phyloP scores from a whole-genome alignment of 2,113 vertebrate species.

The Amia ocellicauda region DNA sequence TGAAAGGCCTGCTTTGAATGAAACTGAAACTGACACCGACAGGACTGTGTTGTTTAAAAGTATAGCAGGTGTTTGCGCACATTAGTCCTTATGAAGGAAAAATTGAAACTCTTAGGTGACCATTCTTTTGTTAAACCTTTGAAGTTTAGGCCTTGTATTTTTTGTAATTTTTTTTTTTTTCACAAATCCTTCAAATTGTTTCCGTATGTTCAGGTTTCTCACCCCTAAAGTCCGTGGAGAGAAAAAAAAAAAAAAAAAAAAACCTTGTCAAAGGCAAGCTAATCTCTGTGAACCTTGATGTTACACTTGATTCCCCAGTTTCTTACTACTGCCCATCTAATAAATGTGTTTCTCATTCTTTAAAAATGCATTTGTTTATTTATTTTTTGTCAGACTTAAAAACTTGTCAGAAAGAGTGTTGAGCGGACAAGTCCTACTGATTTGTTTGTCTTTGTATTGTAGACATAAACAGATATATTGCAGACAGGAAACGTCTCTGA shows the following conservation, averaged over 20 bases:
- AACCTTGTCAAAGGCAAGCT: no score
- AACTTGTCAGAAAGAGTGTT: not conserved
- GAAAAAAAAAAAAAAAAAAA: no score
- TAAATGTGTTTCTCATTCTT: no score
- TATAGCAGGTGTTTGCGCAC: not conserved
- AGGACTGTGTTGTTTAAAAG: not conserved
- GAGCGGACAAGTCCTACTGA: not conserved
- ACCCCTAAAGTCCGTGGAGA: no score
- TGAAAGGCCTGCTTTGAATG: slow-evolving; percentile 6
- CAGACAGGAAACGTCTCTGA: slow-evolving; percentile 30
- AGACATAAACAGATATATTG: slow-evolving; percentile 11
- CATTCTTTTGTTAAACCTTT: not conserved
- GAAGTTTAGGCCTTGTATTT: not conserved
- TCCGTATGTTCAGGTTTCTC: not conserved
- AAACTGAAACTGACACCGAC: slow-evolving; percentile 1
- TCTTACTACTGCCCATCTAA: not conserved
- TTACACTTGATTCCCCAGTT: no score
- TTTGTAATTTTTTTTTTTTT: no score
- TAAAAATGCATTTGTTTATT: no score
- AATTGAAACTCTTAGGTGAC: no score
- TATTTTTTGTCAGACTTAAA: not conserved
- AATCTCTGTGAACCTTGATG: no score
- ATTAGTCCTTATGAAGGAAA: not conserved
- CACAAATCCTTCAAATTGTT: no score
- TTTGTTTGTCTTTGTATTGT: slow-evolving; percentile 28